These are phyloP conservation scores for Aptenodytes forsteri DNA, from an alignment of 2,113 vertebrate genomes.

Conservation along the genomic window DNA sequence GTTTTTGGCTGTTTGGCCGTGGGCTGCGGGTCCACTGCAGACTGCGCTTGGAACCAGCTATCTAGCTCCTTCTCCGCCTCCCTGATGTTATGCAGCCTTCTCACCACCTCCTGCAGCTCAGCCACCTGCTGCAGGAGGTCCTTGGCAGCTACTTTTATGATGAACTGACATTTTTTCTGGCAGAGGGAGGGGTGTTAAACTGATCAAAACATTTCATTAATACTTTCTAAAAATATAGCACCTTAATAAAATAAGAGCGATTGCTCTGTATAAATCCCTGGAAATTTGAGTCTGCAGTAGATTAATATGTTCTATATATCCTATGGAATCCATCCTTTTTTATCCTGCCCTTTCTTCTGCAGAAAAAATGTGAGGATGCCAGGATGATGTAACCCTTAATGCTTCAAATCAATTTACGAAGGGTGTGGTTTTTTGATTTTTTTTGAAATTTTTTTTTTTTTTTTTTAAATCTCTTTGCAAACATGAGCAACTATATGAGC, in stretches of 20 bases:
- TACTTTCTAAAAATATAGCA: background rate
- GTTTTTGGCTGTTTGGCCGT: too few relatives aligned
- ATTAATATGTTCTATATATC: background rate
- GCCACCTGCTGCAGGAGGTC: too few relatives aligned
- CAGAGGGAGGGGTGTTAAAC: background rate
- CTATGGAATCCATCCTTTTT: background rate
- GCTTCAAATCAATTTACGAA: background rate
- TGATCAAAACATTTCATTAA: background rate
- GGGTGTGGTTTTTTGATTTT: fast-evolving
- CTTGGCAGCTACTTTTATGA: background rate
- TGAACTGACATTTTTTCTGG: background rate
- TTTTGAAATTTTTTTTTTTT: too few relatives aligned
- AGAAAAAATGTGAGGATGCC: background rate
- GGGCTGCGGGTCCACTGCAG: too few relatives aligned
- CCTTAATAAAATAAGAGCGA: background rate
- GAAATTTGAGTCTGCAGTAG: background rate
- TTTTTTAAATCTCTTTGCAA: background rate
- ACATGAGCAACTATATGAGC: background rate
- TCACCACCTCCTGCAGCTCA: too few relatives aligned
- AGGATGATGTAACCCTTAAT: background rate
- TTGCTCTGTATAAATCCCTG: background rate
- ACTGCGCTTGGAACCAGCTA: too few relatives aligned
- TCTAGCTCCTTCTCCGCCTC: too few relatives aligned
- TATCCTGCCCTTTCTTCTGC: background rate
- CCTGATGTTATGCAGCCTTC: too few relatives aligned